A percentile compares a stretch with the other conserved stretches of the same genome.
phyloP scores from a whole-genome alignment of 2,113 vertebrate genomes.

The Pleuronectes platessa region DNA sequence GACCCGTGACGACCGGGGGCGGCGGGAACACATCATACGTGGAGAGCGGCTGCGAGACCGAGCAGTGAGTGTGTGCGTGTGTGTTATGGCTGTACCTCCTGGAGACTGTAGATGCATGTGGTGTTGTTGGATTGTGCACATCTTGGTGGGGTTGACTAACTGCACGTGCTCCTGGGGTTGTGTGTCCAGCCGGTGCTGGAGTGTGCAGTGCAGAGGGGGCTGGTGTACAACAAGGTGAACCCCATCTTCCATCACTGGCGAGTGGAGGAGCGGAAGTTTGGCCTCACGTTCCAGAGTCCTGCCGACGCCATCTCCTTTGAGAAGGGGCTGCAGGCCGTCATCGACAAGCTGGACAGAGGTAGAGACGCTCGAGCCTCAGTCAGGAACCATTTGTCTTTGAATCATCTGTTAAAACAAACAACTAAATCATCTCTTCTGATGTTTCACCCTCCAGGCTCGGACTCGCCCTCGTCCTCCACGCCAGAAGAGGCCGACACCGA shows the following conservation, averaged over 20 bases:
- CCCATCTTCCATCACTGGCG: slow-evolving; percentile 96
- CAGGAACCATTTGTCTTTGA: neutral
- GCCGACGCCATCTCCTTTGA: slow-evolving; percentile 91
- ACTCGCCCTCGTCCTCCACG: slow-evolving; percentile 85
- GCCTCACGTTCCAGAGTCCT: slow-evolving; percentile 93
- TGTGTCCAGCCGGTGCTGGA: slow-evolving; percentile 88
- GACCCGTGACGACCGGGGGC: slow-evolving; percentile 85
- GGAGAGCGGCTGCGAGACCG: slow-evolving; percentile 92
- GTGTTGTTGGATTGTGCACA: neutral
- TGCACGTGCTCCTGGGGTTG: slow-evolving; percentile 3
- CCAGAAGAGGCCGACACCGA: slow-evolving; percentile 84
- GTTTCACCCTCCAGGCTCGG: slow-evolving; percentile 77
- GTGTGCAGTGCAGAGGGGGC: slow-evolving; percentile 87
- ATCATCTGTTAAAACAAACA: neutral
- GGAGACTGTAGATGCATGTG: slow-evolving; percentile 38
- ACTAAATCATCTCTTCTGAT: slow-evolving; percentile 52
- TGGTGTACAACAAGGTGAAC: slow-evolving; percentile 95
- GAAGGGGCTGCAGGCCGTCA: slow-evolving; percentile 86
- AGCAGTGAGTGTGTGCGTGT: slow-evolving; percentile 88
- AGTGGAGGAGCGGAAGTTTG: slow-evolving; percentile 90
- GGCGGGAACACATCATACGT: slow-evolving; percentile 88
- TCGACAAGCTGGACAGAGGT: slow-evolving; percentile 91
- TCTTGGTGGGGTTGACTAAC: slow-evolving; percentile 7
- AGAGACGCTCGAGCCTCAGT: slow-evolving; percentile 1
- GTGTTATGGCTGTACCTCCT: slow-evolving; percentile 69